Conservation (phyloP, 2,888 invertebrate species). For the Hymenopus coronatus region DNA sequence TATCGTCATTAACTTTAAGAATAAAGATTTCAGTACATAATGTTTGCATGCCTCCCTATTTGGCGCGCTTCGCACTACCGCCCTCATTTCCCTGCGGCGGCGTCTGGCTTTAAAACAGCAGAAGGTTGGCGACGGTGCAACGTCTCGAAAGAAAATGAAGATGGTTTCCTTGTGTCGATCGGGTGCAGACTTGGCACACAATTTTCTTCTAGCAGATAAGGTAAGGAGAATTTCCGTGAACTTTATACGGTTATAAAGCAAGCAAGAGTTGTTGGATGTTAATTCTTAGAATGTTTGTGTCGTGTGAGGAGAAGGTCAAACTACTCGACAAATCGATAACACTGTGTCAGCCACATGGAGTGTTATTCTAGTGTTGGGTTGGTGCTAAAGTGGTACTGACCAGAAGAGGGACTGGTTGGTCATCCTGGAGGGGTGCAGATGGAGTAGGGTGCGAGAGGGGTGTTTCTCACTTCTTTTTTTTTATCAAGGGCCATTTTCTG, state of each 20-base stretch:
- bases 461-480: not conserved
- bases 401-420: not conserved
- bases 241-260: not conserved
- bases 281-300: not conserved
- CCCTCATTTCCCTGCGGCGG: slow-evolving; percentile 11
- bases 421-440: not conserved
- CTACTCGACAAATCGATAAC: not conserved
- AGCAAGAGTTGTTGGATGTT: not conserved
- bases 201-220: not conserved
- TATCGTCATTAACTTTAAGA: not conserved
- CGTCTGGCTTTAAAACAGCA: slow-evolving; percentile 8
- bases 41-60: not conserved
- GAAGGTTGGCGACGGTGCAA: not conserved
- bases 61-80: not conserved
- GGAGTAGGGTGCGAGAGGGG: not conserved
- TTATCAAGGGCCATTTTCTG: not conserved
- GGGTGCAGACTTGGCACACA: not conserved
- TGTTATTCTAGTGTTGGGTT: not conserved
- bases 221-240: not conserved
- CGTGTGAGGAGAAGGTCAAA: not conserved
- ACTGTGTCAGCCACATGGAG: not conserved
- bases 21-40: not conserved
- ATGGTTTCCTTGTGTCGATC: not conserved
- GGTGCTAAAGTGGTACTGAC: not conserved
- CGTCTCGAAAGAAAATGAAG: not conserved